Conservation (phyloP, 2,888 invertebrate species). For the Noctua fimbriata region DNA sequence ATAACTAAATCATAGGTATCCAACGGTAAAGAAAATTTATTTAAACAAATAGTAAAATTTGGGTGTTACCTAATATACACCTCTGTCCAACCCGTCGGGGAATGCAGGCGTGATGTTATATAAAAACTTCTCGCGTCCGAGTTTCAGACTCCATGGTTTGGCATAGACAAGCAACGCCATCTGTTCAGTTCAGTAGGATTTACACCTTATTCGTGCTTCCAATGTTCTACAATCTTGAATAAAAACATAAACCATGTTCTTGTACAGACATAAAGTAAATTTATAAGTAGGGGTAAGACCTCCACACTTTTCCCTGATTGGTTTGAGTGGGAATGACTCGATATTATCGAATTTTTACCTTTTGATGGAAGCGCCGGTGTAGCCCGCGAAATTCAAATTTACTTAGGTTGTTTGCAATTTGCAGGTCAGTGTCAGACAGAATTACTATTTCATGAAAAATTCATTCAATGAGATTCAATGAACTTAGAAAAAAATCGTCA, state of each 20-base stretch:
- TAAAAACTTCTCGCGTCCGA: not conserved
- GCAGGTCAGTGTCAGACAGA: no score
- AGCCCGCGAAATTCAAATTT: not conserved
- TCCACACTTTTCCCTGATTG: not conserved
- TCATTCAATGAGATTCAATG: no score
- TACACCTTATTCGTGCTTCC: not conserved
- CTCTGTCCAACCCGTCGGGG: not conserved
- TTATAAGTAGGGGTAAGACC: not conserved
- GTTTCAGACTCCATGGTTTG: not conserved
- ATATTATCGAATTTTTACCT: not conserved
- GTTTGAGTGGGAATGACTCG: not conserved
- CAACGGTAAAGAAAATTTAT: not conserved
- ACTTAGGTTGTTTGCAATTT: no score
- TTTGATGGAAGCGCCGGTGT: not conserved
- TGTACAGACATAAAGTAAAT: not conserved
- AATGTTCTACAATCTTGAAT: slow-evolving; percentile 10
- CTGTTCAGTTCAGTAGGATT: slow-evolving; percentile 6
- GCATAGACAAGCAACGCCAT: slow-evolving; percentile 40
- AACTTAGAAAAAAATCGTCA: no score
- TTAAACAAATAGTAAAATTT: not conserved
- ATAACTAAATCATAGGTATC: not conserved
- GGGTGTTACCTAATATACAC: not conserved
- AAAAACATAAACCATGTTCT: slow-evolving; percentile 7
- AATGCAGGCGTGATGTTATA: not conserved
- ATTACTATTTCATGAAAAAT: no score